A percentile compares a stretch with the other conserved stretches of the same genome.
These are phyloP conservation scores for Desoria tigrina DNA, from an alignment of 2,888 invertebrate genomes.

Conservation along the genomic window DNA sequence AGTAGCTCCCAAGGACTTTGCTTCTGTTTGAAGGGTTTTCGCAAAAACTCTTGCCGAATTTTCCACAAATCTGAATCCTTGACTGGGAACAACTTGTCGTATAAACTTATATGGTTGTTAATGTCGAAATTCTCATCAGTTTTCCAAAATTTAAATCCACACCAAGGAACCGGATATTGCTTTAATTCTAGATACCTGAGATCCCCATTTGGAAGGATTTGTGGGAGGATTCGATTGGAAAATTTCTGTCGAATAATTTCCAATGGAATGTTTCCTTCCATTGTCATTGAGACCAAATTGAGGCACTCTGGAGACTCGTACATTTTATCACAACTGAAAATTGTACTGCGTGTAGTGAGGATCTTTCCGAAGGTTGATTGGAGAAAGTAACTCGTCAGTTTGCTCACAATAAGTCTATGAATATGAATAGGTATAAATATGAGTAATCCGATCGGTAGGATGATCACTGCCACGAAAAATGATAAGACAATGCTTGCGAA, in stretches of 20 bases:
- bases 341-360: background rate
- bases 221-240: background rate
- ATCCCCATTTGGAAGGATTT: constrained; percentile 16
- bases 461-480: no score
- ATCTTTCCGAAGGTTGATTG: constrained; percentile 1
- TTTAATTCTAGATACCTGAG: constrained; percentile 27
- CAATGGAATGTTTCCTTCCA: background rate
- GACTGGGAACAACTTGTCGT: background rate
- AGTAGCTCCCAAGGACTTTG: background rate
- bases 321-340: background rate
- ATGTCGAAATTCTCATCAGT: constrained; percentile 18
- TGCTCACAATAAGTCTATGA: background rate
- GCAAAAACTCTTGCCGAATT: background rate
- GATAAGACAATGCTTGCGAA: no score
- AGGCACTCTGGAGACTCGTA: background rate
- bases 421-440: background rate
- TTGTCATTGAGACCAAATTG: background rate
- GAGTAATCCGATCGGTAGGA: background rate
- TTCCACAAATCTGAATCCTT: background rate
- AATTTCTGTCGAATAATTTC: background rate
- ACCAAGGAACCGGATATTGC: constrained; percentile 17
- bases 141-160: constrained; percentile 33
- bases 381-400: background rate
- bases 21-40: background rate
- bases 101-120: constrained; percentile 9